These are phyloP conservation scores for Triplophysa siluroides DNA, from an alignment of 2,113 vertebrate genomes.

Conservation along the genomic window DNA sequence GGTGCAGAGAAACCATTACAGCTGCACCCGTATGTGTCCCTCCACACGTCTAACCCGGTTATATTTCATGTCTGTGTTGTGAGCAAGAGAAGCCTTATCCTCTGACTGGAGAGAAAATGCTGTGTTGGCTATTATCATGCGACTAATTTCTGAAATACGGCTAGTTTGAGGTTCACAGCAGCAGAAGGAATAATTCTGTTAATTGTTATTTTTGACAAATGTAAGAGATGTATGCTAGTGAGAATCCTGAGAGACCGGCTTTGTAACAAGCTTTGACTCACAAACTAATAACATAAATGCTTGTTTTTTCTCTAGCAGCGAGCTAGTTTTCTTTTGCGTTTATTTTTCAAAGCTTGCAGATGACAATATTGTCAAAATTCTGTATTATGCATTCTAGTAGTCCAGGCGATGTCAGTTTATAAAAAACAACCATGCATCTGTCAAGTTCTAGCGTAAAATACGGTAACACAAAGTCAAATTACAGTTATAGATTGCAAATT, in stretches of 20 bases:
- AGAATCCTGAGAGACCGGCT: neutral
- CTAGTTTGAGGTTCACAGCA: neutral
- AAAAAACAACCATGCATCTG: no score
- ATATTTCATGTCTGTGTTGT: conserved; percentile 35
- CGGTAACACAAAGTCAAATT: no score
- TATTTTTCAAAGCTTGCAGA: no score
- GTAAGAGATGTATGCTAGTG: neutral
- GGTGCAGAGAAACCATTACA: conserved; percentile 10
- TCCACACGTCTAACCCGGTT: conserved; percentile 23
- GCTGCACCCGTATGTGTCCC: conserved; percentile 21
- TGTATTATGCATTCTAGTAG: no score
- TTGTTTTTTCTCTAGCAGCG: neutral
- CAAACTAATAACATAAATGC: neutral
- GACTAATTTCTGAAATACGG: neutral
- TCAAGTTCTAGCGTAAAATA: no score
- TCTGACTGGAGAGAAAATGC: neutral
- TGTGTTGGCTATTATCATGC: neutral
- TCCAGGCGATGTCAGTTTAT: no score
- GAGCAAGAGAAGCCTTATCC: neutral
- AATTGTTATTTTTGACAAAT: neutral
- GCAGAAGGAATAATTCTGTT: neutral
- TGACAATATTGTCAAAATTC: no score
- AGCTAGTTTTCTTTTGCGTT: no score
- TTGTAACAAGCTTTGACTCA: neutral
- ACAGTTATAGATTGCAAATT: no score